Conservation (phyloP, 1,140 invertebrate genomes). For the Drosophila serrata region DNA sequence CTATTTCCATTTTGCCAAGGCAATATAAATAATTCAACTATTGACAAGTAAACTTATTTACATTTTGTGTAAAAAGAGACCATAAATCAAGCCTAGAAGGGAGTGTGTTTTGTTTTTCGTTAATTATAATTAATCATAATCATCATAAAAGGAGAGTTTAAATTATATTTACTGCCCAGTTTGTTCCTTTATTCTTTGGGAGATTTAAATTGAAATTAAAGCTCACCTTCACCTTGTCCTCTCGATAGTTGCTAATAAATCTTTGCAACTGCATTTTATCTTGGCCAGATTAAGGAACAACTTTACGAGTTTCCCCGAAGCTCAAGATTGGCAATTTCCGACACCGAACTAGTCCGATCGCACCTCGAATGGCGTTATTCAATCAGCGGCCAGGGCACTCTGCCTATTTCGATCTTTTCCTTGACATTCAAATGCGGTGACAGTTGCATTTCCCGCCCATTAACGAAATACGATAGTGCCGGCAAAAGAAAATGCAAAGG, state of each 20-base stretch:
- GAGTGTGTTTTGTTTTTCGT: background rate
- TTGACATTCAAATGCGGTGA: constrained; percentile 46
- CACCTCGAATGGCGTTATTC: constrained; percentile 43
- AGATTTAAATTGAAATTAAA: background rate
- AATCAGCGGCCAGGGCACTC: constrained; percentile 29
- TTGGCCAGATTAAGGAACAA: constrained; percentile 4
- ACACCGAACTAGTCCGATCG: constrained; percentile 39
- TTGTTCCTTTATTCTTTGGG: background rate
- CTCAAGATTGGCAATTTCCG: constrained; percentile 29
- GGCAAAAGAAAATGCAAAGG: constrained; percentile 46
- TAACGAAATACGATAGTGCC: constrained; percentile 50
- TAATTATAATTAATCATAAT: background rate
- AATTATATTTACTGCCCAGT: background rate
- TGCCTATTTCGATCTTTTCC: constrained; percentile 22
- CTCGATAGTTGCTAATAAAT: background rate
- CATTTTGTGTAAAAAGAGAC: background rate
- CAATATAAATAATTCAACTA: background rate
- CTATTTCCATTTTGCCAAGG: background rate
- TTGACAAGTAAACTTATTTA: background rate
- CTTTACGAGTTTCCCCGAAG: constrained; percentile 7
- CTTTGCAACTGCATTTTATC: background rate
- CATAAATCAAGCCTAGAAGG: background rate
- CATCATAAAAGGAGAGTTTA: background rate
- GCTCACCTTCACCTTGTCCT: background rate
- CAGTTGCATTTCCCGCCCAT: constrained; percentile 68